These are phyloP conservation scores for Ischnura elegans DNA, from an alignment of 2,888 invertebrate genomes.

Conservation along the genomic window DNA sequence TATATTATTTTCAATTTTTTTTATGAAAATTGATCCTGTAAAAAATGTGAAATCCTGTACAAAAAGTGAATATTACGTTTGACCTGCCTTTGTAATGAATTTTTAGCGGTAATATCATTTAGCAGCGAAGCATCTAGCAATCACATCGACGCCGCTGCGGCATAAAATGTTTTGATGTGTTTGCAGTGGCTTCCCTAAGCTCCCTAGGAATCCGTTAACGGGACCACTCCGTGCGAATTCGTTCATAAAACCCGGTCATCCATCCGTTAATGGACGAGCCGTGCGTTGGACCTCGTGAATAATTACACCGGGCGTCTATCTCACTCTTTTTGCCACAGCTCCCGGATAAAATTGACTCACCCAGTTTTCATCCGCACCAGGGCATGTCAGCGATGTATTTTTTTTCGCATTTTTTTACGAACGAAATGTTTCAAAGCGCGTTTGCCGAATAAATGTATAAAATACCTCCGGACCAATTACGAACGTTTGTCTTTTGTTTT, in stretches of 20 bases:
- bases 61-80: too few relatives aligned
- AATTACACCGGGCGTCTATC: neutral
- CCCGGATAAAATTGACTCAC: neutral
- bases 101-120: too few relatives aligned
- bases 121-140: too few relatives aligned
- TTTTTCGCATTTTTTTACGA: neutral
- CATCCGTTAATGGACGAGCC: neutral
- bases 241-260: neutral
- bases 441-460: neutral
- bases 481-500: neutral
- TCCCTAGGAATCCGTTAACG: neutral
- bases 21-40: too few relatives aligned
- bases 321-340: neutral
- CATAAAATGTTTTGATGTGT: too few relatives aligned
- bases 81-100: too few relatives aligned
- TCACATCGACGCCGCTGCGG: too few relatives aligned
- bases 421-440: neutral
- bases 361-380: neutral
- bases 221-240: neutral
- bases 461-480: neutral
- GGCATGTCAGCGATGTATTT: neutral
- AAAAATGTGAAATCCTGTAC: too few relatives aligned
- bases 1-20: too few relatives aligned
- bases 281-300: neutral
- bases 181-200: neutral